phyloP scores from a whole-genome alignment of 2,888 invertebrate genomes.

The Phyto melanocephala region DNA sequence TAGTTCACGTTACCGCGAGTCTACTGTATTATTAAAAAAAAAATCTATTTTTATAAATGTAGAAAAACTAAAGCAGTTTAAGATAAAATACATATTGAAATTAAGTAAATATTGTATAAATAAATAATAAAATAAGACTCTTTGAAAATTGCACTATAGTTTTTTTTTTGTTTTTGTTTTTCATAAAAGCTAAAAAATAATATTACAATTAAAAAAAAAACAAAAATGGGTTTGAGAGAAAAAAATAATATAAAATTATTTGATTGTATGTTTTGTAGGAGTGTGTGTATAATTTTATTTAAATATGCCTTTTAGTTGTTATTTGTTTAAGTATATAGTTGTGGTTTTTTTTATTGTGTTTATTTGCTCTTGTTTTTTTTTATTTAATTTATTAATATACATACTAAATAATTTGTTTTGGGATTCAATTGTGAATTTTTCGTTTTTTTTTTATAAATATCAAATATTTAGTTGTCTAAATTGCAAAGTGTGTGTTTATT shows the following conservation, averaged over 20 bases:
- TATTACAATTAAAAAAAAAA: background rate
- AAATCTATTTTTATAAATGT: too few relatives aligned
- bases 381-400: conserved; percentile 42
- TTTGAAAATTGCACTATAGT: conserved; percentile 40
- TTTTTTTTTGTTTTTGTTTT: too few relatives aligned
- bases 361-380: conserved; percentile 34
- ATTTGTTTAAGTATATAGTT: conserved; percentile 25
- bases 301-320: conserved; percentile 20
- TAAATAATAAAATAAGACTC: conserved; percentile 1
- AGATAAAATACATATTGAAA: background rate
- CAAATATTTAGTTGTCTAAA: conserved; percentile 49
- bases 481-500: conserved; percentile 39
- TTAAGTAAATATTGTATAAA: background rate
- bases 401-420: conserved; percentile 50
- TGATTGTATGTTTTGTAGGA: conserved; percentile 47
- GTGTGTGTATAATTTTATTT: conserved; percentile 19
- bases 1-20: too few relatives aligned
- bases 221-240: background rate
- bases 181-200: background rate
- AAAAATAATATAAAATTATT: too few relatives aligned
- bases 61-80: too few relatives aligned
- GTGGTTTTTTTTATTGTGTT: conserved; percentile 47
- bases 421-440: conserved; percentile 32
- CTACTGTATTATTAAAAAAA: too few relatives aligned
- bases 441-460: conserved; percentile 32